Evolutionary conservation across 2,113 vertebrate species (phyloP).

Genomic region (Leucopsar rothschildi): DNA sequence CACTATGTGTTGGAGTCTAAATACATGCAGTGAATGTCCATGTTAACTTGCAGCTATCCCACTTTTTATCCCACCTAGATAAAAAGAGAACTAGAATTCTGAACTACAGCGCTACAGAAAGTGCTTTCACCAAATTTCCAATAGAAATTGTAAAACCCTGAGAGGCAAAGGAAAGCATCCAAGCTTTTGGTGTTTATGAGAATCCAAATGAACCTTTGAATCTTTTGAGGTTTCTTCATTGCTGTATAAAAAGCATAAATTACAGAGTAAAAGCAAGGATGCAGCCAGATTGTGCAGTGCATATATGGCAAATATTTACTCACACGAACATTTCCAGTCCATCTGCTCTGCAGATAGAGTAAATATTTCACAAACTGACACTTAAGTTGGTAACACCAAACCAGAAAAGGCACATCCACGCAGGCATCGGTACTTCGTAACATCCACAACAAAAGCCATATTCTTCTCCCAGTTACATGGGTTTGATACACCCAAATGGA

Average conservation of each 20-base stretch:
- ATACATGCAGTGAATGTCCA: neutral
- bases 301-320: conserved; percentile 65
- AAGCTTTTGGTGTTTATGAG: conserved; percentile 20
- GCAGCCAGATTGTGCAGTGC: conserved; percentile 52
- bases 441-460: neutral
- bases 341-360: conserved; percentile 61
- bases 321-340: conserved; percentile 56
- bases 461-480: neutral
- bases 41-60: neutral
- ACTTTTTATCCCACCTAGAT: neutral
- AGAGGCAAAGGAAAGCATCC: conserved; percentile 3
- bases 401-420: neutral
- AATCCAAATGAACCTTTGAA: conserved; percentile 41
- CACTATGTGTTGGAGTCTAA: neutral
- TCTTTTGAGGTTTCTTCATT: conserved; percentile 15
- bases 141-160: neutral
- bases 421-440: neutral
- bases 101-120: neutral
- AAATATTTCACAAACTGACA: conserved; percentile 50
- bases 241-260: conserved; percentile 53
- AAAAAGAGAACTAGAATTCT: neutral
- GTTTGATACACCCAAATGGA: neutral
- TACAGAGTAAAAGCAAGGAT: conserved; percentile 33
- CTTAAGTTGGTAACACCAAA: conserved; percentile 32
- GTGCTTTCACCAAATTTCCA: neutral